Percentiles rank a stretch among this genome's conserved stretches.
Conservation (phyloP, 2,888 invertebrate genomes). For the Sicus ferrugineus region DNA sequence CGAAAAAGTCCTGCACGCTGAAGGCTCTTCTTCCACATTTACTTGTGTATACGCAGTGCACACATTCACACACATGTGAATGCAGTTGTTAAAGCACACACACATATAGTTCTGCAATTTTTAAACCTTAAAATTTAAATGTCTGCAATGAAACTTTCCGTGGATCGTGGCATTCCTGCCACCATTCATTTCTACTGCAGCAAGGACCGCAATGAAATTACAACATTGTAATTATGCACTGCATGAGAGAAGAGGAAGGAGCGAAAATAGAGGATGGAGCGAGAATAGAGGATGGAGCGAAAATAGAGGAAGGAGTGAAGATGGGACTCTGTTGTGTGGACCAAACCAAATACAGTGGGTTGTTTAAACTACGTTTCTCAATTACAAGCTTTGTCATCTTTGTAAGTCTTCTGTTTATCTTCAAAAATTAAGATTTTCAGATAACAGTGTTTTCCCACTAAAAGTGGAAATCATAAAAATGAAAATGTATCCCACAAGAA, state of each 20-base stretch:
- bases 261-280: too few species aligned
- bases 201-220: constrained; percentile 23
- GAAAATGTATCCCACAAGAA: too few species aligned
- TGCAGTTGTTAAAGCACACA: too few species aligned
- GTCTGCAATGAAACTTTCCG: constrained; percentile 19
- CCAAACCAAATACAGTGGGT: too few species aligned
- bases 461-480: too few species aligned
- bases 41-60: neutral
- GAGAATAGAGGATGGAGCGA: neutral
- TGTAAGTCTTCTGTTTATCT: too few species aligned
- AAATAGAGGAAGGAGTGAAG: neutral
- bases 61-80: neutral
- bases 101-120: neutral
- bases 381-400: too few species aligned
- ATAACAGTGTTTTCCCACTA: too few species aligned
- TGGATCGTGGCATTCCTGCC: neutral
- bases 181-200: neutral
- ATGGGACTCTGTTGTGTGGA: too few species aligned
- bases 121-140: constrained; percentile 20
- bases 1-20: neutral
- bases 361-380: too few species aligned
- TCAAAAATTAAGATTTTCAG: too few species aligned
- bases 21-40: neutral
- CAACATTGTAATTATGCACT: constrained; percentile 26
- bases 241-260: neutral